Conservation (phyloP, 2,113 vertebrate genomes). For the Periophthalmus modestus region DNA sequence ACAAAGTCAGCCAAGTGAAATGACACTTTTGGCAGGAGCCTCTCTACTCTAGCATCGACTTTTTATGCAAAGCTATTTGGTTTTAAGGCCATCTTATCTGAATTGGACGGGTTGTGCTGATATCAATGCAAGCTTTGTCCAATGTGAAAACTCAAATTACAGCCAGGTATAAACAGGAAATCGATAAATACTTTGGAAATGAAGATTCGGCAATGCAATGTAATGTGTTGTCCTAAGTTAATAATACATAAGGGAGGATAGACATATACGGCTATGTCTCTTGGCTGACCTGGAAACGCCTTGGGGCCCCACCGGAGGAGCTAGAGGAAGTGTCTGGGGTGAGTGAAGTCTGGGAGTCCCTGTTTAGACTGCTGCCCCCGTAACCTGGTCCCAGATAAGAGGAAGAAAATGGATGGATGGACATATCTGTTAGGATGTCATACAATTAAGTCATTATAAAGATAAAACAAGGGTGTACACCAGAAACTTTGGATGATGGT, state of each 20-base stretch:
- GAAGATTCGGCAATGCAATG: background rate
- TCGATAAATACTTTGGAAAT: background rate
- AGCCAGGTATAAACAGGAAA: slow-evolving; percentile 7
- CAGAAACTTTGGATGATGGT: too few species aligned
- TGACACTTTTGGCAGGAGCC: slow-evolving; percentile 38
- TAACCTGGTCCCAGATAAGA: too few species aligned
- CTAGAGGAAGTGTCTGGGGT: too few species aligned
- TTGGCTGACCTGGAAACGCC: too few species aligned
- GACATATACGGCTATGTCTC: too few species aligned
- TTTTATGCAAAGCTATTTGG: slow-evolving; percentile 21
- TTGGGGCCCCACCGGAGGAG: too few species aligned
- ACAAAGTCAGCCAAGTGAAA: slow-evolving; percentile 29
- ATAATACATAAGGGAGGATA: background rate
- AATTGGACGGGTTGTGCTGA: slow-evolving; percentile 12
- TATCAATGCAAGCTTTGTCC: slow-evolving; percentile 25
- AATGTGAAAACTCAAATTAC: slow-evolving; percentile 9
- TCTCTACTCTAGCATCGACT: slow-evolving; percentile 7
- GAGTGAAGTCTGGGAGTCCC: too few species aligned
- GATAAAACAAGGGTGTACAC: too few species aligned
- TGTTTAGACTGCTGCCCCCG: too few species aligned
- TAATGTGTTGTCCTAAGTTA: background rate
- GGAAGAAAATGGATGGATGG: too few species aligned
- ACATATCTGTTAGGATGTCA: too few species aligned
- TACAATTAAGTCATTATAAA: too few species aligned
- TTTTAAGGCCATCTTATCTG: slow-evolving; percentile 32